phyloP scores from a whole-genome alignment of 2,113 vertebrate species.

The Lepus europaeus region DNA sequence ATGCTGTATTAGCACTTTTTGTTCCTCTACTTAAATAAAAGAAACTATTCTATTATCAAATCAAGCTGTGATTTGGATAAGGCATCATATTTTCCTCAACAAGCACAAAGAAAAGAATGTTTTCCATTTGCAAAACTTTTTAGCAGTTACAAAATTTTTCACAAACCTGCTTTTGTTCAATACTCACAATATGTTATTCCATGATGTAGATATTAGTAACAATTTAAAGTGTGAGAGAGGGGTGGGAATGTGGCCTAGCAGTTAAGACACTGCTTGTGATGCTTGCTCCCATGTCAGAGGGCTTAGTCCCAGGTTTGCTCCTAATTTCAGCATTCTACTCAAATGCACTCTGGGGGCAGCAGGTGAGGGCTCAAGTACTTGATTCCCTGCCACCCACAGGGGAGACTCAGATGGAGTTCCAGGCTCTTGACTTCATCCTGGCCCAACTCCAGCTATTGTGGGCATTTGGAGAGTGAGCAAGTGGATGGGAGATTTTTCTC shows the following conservation, averaged over 20 bases:
- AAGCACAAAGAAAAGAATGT: background rate
- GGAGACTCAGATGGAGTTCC: too few relatives aligned
- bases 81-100: conserved; percentile 38
- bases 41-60: conserved; percentile 38
- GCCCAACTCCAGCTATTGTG: too few relatives aligned
- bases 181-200: background rate
- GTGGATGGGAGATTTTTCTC: too few relatives aligned
- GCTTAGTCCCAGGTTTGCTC: too few relatives aligned
- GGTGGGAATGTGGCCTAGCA: background rate
- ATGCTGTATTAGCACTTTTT: conserved; percentile 38
- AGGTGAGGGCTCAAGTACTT: too few relatives aligned
- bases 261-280: too few relatives aligned
- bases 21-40: conserved; percentile 28
- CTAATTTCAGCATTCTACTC: too few relatives aligned
- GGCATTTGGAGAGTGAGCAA: too few relatives aligned
- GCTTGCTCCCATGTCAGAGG: background rate
- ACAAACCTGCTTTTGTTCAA: conserved; percentile 21
- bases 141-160: background rate
- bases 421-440: too few relatives aligned
- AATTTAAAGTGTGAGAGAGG: background rate
- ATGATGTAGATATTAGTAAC: background rate
- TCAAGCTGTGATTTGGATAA: conserved; percentile 65
- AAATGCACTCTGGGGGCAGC: too few relatives aligned
- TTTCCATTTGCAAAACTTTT: conserved; percentile 57
- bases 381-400: too few relatives aligned